Percentiles rank a stretch among this genome's conserved stretches.
phyloP scores from a whole-genome alignment of 2,888 invertebrate species.

The Ophion slaviceki region DNA sequence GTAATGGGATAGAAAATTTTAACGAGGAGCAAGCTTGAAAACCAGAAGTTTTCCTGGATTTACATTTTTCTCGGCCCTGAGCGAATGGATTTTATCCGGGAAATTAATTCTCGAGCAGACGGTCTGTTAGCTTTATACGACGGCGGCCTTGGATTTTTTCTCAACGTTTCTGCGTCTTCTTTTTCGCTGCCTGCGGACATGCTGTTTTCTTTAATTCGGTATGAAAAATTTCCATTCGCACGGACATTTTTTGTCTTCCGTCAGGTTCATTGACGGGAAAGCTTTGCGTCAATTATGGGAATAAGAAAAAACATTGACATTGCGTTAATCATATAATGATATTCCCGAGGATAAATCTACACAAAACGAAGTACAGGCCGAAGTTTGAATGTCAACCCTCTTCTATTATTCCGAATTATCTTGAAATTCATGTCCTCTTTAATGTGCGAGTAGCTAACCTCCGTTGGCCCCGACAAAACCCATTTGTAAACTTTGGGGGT shows the following conservation, averaged over 20 bases:
- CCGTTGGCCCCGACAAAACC: neutral
- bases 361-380: neutral
- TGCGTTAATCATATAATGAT: neutral
- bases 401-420: neutral
- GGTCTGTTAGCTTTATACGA: neutral
- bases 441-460: neutral
- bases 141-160: neutral
- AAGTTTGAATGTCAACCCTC: neutral
- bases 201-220: neutral
- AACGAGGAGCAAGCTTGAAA: neutral
- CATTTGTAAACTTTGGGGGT: neutral
- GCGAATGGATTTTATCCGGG: neutral
- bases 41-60: neutral
- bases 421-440: neutral
- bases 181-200: neutral
- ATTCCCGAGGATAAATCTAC: neutral
- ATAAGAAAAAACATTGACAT: neutral
- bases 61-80: constrained; percentile 4
- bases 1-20: neutral
- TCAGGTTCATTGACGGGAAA: neutral
- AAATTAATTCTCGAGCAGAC: neutral
- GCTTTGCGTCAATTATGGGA: neutral
- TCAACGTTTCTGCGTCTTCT: neutral
- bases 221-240: neutral
- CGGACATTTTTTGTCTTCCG: neutral